phyloP scores from a whole-genome alignment of 2,888 invertebrate species.

The Orthosia gracilis region DNA sequence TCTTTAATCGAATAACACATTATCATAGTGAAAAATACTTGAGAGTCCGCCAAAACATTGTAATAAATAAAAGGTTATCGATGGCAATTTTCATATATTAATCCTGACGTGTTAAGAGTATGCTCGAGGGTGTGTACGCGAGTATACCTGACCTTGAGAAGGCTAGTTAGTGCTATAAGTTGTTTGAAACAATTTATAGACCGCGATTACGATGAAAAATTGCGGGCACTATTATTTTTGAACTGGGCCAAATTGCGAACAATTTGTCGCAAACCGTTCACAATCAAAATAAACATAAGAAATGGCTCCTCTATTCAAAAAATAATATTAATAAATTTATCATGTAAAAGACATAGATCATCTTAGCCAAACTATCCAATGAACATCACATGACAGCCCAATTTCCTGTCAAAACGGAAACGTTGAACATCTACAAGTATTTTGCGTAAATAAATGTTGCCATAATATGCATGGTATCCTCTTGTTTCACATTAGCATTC shows the following conservation, averaged over 20 bases:
- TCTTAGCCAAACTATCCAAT: conserved; percentile 7
- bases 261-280: no score
- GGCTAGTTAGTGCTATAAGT: conserved; percentile 47
- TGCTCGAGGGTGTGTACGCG: conserved; percentile 64
- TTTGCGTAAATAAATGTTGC: conserved; percentile 44
- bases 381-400: conserved; percentile 32
- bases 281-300: neutral
- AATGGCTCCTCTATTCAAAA: neutral
- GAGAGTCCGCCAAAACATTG: conserved; percentile 79
- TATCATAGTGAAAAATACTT: conserved; percentile 82
- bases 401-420: conserved; percentile 56
- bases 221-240: neutral
- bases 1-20: conserved; percentile 70
- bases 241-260: neutral
- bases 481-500: conserved; percentile 47
- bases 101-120: conserved; percentile 71
- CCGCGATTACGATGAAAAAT: neutral
- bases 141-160: conserved; percentile 58
- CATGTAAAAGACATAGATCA: neutral
- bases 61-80: conserved; percentile 74
- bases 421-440: conserved; percentile 31
- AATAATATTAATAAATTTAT: neutral
- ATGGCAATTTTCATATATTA: conserved; percentile 83
- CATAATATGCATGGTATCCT: conserved; percentile 18
- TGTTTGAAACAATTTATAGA: conserved; percentile 14